Conservation (phyloP, 1,140 invertebrate species). For the Zaprionus tsacasi region DNA sequence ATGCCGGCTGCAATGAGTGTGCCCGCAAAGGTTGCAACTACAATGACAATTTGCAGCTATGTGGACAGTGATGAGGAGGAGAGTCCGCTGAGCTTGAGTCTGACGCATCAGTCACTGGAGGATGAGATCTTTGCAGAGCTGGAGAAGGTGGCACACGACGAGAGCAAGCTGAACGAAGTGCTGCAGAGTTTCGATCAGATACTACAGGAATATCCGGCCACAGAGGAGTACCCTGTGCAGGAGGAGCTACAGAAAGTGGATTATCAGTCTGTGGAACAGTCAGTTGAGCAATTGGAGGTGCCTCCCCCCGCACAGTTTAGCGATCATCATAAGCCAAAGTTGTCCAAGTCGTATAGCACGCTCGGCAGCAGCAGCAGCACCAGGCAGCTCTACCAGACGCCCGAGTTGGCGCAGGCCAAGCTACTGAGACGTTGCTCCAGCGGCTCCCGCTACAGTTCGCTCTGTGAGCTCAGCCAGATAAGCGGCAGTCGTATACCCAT, state of each 20-base stretch:
- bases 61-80: conserved; percentile 80
- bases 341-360: conserved; percentile 84
- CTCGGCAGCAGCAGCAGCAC: conserved; percentile 52
- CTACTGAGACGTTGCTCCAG: conserved; percentile 46
- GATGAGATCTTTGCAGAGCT: conserved; percentile 83
- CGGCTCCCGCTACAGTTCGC: conserved; percentile 84
- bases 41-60: conserved; percentile 50
- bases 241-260: conserved; percentile 32
- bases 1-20: not conserved
- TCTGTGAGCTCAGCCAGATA: conserved; percentile 85
- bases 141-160: conserved; percentile 84
- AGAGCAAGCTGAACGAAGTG: conserved; percentile 86
- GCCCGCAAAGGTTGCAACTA: not conserved
- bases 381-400: conserved; percentile 69
- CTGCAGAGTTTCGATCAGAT: conserved; percentile 88
- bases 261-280: not conserved
- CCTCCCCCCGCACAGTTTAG: conserved; percentile 55
- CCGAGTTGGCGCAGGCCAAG: conserved; percentile 60
- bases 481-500: conserved; percentile 84
- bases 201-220: conserved; percentile 81
- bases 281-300: conserved; percentile 29
- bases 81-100: conserved; percentile 63
- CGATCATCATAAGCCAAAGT: conserved; percentile 52
- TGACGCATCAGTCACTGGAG: conserved; percentile 76
- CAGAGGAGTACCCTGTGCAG: not conserved